Evolutionary conservation across 2,797 vertebrate species (phyloP).

Genomic region (Manis crassicaudata): DNA sequence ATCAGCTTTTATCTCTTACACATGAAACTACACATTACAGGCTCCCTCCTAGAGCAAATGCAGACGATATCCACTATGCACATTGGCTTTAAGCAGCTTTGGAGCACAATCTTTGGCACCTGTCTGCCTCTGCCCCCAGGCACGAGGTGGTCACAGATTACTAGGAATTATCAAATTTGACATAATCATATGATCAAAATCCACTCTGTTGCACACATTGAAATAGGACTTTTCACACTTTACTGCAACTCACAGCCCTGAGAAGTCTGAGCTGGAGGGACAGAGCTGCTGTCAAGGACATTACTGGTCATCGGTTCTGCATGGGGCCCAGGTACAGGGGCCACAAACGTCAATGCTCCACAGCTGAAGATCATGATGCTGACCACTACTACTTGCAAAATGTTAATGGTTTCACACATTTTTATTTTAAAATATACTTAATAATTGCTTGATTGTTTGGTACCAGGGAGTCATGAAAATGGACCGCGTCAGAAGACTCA

Average conservation of each 20-base stretch:
- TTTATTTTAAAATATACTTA: not conserved
- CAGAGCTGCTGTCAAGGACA: rapidly evolving
- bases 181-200: not conserved
- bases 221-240: not conserved
- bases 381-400: not conserved
- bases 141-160: no score
- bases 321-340: rapidly evolving
- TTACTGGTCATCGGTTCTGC: rapidly evolving
- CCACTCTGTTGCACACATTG: not conserved
- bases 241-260: rapidly evolving
- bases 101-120: not conserved
- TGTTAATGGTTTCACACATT: not conserved
- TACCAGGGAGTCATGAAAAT: not conserved
- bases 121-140: not conserved
- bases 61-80: no score
- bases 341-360: not conserved
- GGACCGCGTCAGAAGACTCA: not conserved
- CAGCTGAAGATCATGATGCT: not conserved
- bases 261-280: rapidly evolving
- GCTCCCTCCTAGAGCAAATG: not conserved
- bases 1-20: not conserved
- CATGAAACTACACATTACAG: not conserved
- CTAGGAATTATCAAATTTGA: not conserved
- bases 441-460: not conserved
- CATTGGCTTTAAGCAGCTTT: not conserved